phyloP scores from a whole-genome alignment of 2,888 invertebrate genomes.

The Thumatha senex region DNA sequence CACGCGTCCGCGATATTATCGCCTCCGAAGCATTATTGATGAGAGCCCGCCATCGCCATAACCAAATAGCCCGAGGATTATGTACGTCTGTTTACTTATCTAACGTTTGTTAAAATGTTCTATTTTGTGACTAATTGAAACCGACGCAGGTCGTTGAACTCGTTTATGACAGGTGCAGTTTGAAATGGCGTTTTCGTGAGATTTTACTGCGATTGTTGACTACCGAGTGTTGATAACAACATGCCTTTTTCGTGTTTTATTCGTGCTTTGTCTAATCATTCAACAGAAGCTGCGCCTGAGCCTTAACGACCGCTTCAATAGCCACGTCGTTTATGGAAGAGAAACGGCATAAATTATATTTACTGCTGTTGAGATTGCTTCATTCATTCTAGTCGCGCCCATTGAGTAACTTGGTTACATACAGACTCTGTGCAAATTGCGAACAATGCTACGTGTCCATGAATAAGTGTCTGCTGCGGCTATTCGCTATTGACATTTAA shows the following conservation, averaged over 20 bases:
- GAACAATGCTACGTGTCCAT: conserved; percentile 58
- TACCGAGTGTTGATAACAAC: conserved; percentile 68
- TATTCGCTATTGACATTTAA: conserved; percentile 58
- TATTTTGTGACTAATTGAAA: conserved; percentile 73
- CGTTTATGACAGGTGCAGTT: conserved; percentile 78
- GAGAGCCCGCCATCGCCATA: conserved; percentile 75
- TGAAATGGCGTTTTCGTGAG: conserved; percentile 79
- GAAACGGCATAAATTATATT: conserved; percentile 71
- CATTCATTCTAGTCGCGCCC: conserved; percentile 72
- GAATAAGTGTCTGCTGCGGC: conserved; percentile 55
- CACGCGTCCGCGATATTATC: conserved; percentile 80
- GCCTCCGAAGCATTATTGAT: conserved; percentile 78
- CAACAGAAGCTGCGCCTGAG: conserved; percentile 72
- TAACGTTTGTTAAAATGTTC: conserved; percentile 64
- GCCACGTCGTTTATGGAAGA: conserved; percentile 68
- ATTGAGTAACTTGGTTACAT: conserved; percentile 64
- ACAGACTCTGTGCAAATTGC: conserved; percentile 57
- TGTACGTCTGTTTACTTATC: conserved; percentile 79
- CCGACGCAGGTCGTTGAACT: conserved; percentile 58
- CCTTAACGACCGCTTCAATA: conserved; percentile 61
- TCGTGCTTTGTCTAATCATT: conserved; percentile 67
- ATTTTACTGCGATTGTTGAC: conserved; percentile 71
- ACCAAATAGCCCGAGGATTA: conserved; percentile 79
- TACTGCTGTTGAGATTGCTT: conserved; percentile 70
- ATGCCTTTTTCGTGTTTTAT: conserved; percentile 49